Conservation (phyloP, 2,797 vertebrate genomes). For the Gambusia yucatana region DNA sequence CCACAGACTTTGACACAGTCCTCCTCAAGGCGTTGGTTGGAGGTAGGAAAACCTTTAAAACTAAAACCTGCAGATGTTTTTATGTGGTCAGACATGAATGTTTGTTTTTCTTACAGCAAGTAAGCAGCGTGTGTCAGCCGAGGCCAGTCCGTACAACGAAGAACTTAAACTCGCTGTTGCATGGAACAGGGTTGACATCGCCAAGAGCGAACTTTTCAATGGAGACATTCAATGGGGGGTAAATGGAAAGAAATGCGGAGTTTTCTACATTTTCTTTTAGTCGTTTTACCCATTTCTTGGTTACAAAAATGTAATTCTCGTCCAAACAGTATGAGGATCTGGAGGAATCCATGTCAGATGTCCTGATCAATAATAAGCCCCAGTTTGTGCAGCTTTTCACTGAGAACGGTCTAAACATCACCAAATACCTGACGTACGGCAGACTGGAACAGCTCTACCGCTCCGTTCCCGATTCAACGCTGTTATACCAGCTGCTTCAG, state of each 20-base stretch:
- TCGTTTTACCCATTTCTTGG: not conserved
- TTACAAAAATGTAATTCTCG: not conserved
- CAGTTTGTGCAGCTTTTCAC: conserved; percentile 90
- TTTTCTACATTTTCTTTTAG: not conserved
- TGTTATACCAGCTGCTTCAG: conserved; percentile 80
- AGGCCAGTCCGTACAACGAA: conserved; percentile 83
- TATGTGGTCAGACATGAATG: rapidly evolving
- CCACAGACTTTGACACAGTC: conserved; percentile 90
- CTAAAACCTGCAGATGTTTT: not conserved
- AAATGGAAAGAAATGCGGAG: conserved; percentile 7
- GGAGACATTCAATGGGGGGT: conserved; percentile 90
- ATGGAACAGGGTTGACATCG: conserved; percentile 94
- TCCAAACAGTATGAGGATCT: conserved; percentile 83
- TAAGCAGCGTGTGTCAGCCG: conserved; percentile 68
- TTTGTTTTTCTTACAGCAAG: conserved; percentile 76
- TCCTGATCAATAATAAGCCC: conserved; percentile 87
- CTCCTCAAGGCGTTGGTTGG: conserved; percentile 87
- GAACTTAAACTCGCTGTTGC: conserved; percentile 90
- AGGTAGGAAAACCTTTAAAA: conserved; percentile 68
- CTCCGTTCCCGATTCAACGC: conserved; percentile 74
- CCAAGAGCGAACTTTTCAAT: conserved; percentile 90
- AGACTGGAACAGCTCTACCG: conserved; percentile 85
- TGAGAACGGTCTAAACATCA: conserved; percentile 87
- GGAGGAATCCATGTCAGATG: conserved; percentile 88
- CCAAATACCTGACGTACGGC: conserved; percentile 84